phyloP scores from a whole-genome alignment of 64 coral and sea anemone species.

The Dendrophyllia cribrosa region DNA sequence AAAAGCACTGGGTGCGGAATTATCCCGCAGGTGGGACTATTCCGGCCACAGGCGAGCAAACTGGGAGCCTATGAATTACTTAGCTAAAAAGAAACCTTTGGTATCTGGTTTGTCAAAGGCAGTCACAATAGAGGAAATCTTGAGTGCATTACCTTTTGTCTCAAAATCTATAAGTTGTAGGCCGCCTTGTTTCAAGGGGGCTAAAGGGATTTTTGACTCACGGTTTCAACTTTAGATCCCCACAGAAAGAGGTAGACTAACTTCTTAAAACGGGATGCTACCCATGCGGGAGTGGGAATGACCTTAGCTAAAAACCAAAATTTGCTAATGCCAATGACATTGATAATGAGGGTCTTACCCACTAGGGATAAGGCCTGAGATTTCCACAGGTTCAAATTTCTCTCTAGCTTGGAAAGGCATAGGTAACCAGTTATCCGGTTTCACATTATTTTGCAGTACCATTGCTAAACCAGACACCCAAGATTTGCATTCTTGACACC shows the following conservation, averaged over 20 bases:
- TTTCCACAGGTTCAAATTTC: neutral
- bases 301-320: neutral
- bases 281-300: neutral
- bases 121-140: too few relatives aligned
- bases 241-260: neutral
- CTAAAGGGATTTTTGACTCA: neutral
- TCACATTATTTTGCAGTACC: neutral
- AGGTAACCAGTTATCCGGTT: neutral
- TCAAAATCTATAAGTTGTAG: conserved; percentile 1
- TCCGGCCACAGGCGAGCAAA: neutral
- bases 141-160: neutral
- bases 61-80: too few relatives aligned
- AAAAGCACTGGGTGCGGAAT: too few relatives aligned
- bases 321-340: neutral
- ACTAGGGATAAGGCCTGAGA: neutral
- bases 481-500: too few relatives aligned
- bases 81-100: too few relatives aligned
- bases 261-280: neutral
- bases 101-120: too few relatives aligned
- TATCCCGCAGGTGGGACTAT: neutral
- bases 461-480: neutral
- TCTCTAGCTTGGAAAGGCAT: neutral
- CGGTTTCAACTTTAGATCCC: neutral
- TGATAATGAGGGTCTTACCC: neutral
- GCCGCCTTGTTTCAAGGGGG: neutral